Evolutionary conservation across 2,113 vertebrate genomes (phyloP).

Genomic region (Brienomyrus longianalis): DNA sequence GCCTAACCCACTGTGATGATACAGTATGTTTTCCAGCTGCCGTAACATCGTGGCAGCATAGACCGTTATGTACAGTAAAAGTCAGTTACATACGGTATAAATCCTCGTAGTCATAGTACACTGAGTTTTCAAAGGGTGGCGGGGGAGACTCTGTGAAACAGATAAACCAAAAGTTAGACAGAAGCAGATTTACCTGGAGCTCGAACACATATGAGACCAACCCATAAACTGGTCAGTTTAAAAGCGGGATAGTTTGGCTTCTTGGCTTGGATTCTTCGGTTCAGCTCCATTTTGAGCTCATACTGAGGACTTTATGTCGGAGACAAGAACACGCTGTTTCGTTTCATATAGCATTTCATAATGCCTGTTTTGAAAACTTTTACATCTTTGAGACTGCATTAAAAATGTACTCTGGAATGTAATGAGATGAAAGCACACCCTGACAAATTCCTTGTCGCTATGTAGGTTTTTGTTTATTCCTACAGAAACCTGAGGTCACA

Average conservation of each 20-base stretch:
- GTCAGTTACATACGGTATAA: neutral
- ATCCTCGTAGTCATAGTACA: neutral
- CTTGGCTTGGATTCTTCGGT: neutral
- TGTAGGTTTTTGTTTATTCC: neutral
- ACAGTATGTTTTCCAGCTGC: neutral
- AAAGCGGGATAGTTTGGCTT: neutral
- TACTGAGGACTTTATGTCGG: neutral
- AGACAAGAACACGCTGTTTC: neutral
- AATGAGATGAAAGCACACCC: neutral
- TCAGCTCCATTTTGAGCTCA: neutral
- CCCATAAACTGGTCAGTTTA: neutral
- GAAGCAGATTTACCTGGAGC: neutral
- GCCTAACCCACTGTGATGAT: neutral
- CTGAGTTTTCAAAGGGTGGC: neutral
- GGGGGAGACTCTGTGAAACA: neutral
- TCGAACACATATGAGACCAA: neutral
- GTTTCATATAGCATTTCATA: neutral
- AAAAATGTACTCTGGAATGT: neutral
- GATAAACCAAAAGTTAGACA: neutral
- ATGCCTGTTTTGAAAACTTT: neutral
- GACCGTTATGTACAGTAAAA: neutral
- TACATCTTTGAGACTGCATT: neutral
- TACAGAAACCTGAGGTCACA: neutral
- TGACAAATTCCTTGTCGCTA: neutral
- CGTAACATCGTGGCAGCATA: neutral